Evolutionary conservation across 2,888 invertebrate species (phyloP), one percentile per base, ranked within the genome.

Genomic region (Pterostichus niger): DNA sequence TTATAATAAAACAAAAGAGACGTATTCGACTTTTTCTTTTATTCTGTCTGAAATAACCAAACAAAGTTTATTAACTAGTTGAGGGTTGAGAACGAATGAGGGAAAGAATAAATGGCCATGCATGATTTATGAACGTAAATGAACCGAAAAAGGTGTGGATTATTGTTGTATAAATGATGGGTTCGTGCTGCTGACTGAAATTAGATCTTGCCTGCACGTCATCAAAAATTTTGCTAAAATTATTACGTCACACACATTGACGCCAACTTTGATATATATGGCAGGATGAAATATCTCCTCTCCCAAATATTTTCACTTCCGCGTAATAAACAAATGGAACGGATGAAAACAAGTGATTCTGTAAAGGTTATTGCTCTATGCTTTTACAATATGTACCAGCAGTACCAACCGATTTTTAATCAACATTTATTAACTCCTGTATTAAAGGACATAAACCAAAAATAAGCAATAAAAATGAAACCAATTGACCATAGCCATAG

Each of bases 81-180:
- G 64, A 64, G 64, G 64, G 13, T 7, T 13, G 64, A 64, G 13
- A 64, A 33, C 64, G 64, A 33, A 35, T 64, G 64, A 64, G 64
- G 13, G 64, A 35, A 64, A 64, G 64, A 64, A 64, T 64, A 64
- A 64, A 64, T 64, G 64, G 64, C 33, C 35, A 64, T 64, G 64
- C 13, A 64, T 64, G 64, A 64, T 64, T 64, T 64, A 64, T 64
- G 64, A 64, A 64, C 64, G 35, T 35, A 64, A 64, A 64, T 64
- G 64, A 64, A 64, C 64, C 35, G 64, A 64, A 64, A 64, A 64
- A 64, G 64, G 64, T 64, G 64, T 64, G 64, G 64, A 64, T 64
- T 64, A 64, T 64, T 64, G 64, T 64, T 64, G 64, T 64, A 64
- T 64, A 64, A 64, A 64, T 64, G 64, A 64, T 64, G 64, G 64